Evolutionary conservation across 2,113 vertebrate species (phyloP).

Genomic region (Pedionomus torquatus): DNA sequence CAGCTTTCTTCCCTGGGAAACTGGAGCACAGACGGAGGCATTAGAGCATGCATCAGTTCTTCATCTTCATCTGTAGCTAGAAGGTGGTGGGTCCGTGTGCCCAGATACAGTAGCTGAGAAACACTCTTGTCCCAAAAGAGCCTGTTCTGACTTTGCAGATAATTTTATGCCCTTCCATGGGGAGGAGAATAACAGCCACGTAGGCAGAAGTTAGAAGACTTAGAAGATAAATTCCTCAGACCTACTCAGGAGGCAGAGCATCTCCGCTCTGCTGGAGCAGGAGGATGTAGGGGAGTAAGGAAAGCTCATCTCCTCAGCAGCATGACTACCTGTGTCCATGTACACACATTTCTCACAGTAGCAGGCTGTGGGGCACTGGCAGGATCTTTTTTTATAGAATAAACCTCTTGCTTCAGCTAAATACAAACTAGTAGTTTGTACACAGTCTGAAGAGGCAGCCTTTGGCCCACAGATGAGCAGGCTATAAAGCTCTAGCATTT

Average conservation of each 20-base stretch:
- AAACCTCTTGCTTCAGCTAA: neutral
- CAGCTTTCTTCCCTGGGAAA: neutral
- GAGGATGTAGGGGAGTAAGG: neutral
- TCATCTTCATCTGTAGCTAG: neutral
- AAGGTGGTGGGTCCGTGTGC: neutral
- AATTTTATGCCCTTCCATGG: neutral
- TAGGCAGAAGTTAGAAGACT: neutral
- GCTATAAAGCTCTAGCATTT: slow-evolving; percentile 10
- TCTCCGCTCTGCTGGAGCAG: neutral
- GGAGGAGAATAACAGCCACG: neutral
- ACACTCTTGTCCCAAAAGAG: neutral
- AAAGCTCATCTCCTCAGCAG: neutral
- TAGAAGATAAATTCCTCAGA: neutral
- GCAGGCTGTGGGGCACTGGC: neutral
- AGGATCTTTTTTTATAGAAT: neutral
- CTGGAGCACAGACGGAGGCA: neutral
- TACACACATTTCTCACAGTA: neutral
- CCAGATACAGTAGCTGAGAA: neutral
- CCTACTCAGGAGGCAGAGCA: neutral
- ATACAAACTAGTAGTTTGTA: neutral
- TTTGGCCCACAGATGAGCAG: neutral
- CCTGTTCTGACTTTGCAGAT: neutral
- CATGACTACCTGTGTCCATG: neutral
- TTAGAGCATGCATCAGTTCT: neutral
- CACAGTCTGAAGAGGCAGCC: neutral